These are phyloP conservation scores for Epirrhoe tristata DNA, from an alignment of 2,888 invertebrate genomes.

Conservation along the genomic window DNA sequence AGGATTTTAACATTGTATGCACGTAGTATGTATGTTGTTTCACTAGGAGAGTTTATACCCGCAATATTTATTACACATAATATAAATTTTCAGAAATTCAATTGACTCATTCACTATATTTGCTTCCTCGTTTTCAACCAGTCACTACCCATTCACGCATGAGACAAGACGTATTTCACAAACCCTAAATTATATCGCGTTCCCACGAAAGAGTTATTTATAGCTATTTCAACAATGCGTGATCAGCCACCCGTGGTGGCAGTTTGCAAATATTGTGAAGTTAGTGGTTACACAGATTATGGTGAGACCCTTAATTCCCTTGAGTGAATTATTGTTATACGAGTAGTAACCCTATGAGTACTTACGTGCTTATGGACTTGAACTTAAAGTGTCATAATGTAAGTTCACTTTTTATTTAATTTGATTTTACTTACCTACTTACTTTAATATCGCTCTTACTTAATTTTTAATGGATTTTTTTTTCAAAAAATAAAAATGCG, in stretches of 20 bases:
- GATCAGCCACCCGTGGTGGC: conserved; percentile 75
- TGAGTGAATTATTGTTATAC: conserved; percentile 46
- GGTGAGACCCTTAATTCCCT: too few species aligned
- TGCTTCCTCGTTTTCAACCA: conserved; percentile 26
- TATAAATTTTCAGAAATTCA: neutral
- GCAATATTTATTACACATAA: neutral
- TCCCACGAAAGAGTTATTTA: conserved; percentile 42
- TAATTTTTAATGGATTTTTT: too few species aligned
- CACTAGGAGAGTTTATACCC: neutral
- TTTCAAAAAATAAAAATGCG: too few species aligned
- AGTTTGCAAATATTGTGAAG: conserved; percentile 67
- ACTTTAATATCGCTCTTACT: too few species aligned
- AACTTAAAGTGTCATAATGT: conserved; percentile 8
- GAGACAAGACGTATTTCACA: conserved; percentile 17
- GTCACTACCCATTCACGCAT: conserved; percentile 3
- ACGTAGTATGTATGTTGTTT: neutral
- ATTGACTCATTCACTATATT: conserved; percentile 14
- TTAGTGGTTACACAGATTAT: conserved; percentile 38
- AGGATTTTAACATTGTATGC: neutral
- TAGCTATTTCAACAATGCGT: conserved; percentile 63
- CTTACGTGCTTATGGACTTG: neutral
- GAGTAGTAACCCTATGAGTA: conserved; percentile 32
- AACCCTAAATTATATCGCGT: conserved; percentile 16
- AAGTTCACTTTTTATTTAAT: too few species aligned
- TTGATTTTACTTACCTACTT: too few species aligned